These are phyloP conservation scores for Coelinius sp. DNA, from an alignment of 2,888 invertebrate genomes.

Conservation along the genomic window DNA sequence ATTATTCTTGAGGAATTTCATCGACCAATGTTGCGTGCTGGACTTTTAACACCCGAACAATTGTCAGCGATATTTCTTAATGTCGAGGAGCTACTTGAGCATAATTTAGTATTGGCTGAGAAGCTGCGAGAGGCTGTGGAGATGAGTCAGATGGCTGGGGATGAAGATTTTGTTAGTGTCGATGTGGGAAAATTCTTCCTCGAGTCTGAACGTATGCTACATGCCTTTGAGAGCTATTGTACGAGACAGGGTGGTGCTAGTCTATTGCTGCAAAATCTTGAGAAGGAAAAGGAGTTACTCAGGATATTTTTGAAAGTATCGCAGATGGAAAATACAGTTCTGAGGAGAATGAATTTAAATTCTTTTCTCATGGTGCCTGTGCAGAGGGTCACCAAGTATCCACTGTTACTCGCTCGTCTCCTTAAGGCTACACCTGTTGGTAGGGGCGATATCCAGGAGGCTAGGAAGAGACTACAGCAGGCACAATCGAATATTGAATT, in stretches of 20 bases:
- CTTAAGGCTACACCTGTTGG: slow-evolving; percentile 87
- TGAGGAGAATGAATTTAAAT: slow-evolving; percentile 95
- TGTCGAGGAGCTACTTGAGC: slow-evolving; percentile 91
- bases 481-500: slow-evolving; percentile 94
- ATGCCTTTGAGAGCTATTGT: slow-evolving; percentile 96
- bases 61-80: slow-evolving; percentile 93
- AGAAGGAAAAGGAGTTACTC: slow-evolving; percentile 94
- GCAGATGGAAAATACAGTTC: slow-evolving; percentile 95
- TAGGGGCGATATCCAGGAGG: slow-evolving; percentile 81
- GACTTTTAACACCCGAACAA: slow-evolving; percentile 91
- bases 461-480: slow-evolving; percentile 85
- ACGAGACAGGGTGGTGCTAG: slow-evolving; percentile 93
- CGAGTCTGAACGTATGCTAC: slow-evolving; percentile 92
- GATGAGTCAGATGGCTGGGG: slow-evolving; percentile 76
- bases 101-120: slow-evolving; percentile 88
- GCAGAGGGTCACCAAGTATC: slow-evolving; percentile 97
- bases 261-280: slow-evolving; percentile 87
- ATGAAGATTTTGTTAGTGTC: slow-evolving; percentile 86
- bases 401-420: slow-evolving; percentile 89
- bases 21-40: slow-evolving; percentile 93
- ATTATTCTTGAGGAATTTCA: slow-evolving; percentile 95
- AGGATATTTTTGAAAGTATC: slow-evolving; percentile 95
- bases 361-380: slow-evolving; percentile 99
- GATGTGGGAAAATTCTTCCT: slow-evolving; percentile 92
- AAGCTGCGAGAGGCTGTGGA: slow-evolving; percentile 89